These are phyloP conservation scores for Callimorpha dominula DNA, from an alignment of 2,888 invertebrate species.

Conservation along the genomic window DNA sequence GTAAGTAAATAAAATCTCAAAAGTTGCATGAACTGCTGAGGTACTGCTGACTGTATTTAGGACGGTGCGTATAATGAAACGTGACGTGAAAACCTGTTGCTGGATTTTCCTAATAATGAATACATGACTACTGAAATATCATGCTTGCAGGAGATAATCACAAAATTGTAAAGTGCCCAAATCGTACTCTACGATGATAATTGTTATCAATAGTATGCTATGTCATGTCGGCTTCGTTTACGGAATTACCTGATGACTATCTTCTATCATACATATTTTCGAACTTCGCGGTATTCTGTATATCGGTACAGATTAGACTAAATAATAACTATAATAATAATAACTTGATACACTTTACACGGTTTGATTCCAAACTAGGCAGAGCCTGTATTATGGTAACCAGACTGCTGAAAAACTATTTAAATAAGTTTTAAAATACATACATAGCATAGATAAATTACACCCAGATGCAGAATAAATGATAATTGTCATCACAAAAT, in stretches of 20 bases:
- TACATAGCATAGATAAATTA: too few relatives aligned
- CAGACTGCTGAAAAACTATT: too few relatives aligned
- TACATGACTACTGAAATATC: background rate
- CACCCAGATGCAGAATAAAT: too few relatives aligned
- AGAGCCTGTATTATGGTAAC: too few relatives aligned
- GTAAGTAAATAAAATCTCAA: background rate
- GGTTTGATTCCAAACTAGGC: too few relatives aligned
- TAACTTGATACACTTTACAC: too few relatives aligned
- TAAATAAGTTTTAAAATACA: too few relatives aligned
- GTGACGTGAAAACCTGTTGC: too few relatives aligned
- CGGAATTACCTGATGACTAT: background rate
- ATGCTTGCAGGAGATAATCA: background rate
- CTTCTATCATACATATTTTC: background rate
- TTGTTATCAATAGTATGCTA: background rate
- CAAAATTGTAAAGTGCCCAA: background rate
- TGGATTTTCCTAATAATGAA: too few relatives aligned
- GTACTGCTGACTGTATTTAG: background rate
- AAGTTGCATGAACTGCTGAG: background rate
- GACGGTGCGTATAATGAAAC: background rate
- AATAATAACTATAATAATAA: too few relatives aligned
- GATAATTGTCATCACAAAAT: too few relatives aligned
- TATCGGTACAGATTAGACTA: background rate
- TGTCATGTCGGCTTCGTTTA: background rate
- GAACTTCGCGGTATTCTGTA: background rate
- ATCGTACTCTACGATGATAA: background rate